These are phyloP conservation scores for Holacanthella duospinosa DNA, from an alignment of 2,888 invertebrate species.

Conservation along the genomic window DNA sequence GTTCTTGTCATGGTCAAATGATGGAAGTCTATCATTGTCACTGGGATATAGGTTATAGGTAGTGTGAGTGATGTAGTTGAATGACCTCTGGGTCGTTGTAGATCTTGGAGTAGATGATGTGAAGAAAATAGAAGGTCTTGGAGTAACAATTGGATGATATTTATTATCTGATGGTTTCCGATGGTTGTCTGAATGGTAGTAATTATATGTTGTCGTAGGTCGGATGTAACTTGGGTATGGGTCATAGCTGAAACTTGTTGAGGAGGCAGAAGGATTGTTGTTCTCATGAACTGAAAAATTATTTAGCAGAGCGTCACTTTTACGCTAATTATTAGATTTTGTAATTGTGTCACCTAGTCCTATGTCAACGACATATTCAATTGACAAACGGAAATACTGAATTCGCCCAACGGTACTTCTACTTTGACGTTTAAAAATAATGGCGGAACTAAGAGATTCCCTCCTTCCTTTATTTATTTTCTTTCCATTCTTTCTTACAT, in stretches of 20 bases:
- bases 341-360: too few species aligned
- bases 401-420: too few species aligned
- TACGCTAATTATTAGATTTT: too few species aligned
- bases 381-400: too few species aligned
- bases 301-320: not conserved
- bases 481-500: not conserved
- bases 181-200: not conserved
- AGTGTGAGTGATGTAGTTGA: not conserved
- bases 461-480: not conserved
- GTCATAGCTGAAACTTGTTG: slow-evolving; percentile 1
- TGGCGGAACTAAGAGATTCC: too few species aligned
- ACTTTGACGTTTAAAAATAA: too few species aligned
- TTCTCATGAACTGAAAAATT: not conserved
- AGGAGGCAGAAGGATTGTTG: too few species aligned
- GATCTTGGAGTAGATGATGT: not conserved
- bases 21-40: not conserved
- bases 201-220: not conserved
- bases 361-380: too few species aligned
- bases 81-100: not conserved
- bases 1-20: too few species aligned
- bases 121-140: not conserved
- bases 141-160: not conserved
- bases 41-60: not conserved
- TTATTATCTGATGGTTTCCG: not conserved
- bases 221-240: not conserved